Base-by-base conservation (phyloP, 2,113 vertebrate species). In the Australoheros scitulus region DNA sequence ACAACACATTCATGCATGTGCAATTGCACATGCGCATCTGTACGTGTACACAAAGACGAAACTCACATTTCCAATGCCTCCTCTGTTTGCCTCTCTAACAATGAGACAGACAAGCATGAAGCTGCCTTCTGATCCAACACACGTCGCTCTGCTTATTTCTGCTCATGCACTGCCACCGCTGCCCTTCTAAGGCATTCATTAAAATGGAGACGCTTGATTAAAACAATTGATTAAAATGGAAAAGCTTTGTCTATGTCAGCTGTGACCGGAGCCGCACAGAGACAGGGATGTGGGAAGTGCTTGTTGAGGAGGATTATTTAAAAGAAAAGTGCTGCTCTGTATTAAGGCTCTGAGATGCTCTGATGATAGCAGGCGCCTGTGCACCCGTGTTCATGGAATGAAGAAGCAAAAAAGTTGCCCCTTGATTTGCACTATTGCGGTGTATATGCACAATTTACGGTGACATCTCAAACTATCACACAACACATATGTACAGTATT, bases 401-500 rank as follows among this genome's bases (percentile, higher is more conserved):
- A 82, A 5, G 38, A 83, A 5, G 64, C 1, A 9, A 77, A 78
- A 78, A 79, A 43, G 15, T 22, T 64, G 50, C 43, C 68, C 26
- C 56, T 63, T 15, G 3, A 65, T 85, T 61, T 70, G 76, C 74
- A 77, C 83, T 89, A 87, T 65, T 92, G 86, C 13, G 5, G 65
- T 83, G 80, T 85, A 79, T 78, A 36, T 11, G 82, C 75, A 81
- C 10, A 6, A 70, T 77, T 83, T 41, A 90, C 43, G 41, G 61
- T 59, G 87, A 89, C 61, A 86, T 81, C 58, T 87, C 36, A 72
- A 78, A 85, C 90, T 81, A 91, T 87, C 85, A 77, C 86, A 91
- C 92, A 60, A 87, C 82, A 90, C 59, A n/a, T 87, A 91, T 93
- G 63, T 92, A 93, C 80, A 91, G 60, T 86, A 90, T 89, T 91